phyloP scores from a whole-genome alignment of 2,888 invertebrate species.

The Oligia strigilis region DNA sequence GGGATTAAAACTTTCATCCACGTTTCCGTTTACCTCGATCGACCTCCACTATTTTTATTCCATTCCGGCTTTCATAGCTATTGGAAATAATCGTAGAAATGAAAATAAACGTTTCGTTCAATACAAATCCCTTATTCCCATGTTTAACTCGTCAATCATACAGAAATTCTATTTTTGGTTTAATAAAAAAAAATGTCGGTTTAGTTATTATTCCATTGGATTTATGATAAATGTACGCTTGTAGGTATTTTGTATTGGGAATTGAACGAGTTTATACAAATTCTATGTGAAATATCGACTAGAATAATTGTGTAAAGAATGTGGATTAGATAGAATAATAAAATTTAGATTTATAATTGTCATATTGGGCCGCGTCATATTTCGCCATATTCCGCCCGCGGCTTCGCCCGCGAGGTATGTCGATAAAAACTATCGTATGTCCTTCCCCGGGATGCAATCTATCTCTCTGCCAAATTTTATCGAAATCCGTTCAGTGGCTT shows the following conservation, averaged over 20 bases:
- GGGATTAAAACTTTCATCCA: slow-evolving; percentile 2
- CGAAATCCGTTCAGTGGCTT: no score
- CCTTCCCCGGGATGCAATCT: no score
- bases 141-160: slow-evolving; percentile 24
- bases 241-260: background rate
- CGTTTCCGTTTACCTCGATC: slow-evolving; percentile 5
- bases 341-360: background rate
- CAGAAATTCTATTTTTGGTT: slow-evolving; percentile 28
- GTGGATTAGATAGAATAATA: background rate
- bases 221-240: slow-evolving; percentile 24
- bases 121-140: slow-evolving; percentile 3
- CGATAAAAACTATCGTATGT: no score
- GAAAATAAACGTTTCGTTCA: slow-evolving; percentile 32
- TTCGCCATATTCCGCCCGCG: no score
- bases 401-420: no score
- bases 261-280: slow-evolving; percentile 1
- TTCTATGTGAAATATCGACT: slow-evolving; percentile 6
- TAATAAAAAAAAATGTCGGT: slow-evolving; percentile 12
- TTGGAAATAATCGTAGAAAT: slow-evolving; percentile 26
- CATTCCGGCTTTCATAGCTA: slow-evolving; percentile 2
- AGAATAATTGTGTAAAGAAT: background rate
- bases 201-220: background rate
- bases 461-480: no score
- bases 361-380: no score
- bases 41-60: slow-evolving; percentile 31